phyloP scores from a whole-genome alignment of 2,113 vertebrate species.

The Tinamus guttatus region DNA sequence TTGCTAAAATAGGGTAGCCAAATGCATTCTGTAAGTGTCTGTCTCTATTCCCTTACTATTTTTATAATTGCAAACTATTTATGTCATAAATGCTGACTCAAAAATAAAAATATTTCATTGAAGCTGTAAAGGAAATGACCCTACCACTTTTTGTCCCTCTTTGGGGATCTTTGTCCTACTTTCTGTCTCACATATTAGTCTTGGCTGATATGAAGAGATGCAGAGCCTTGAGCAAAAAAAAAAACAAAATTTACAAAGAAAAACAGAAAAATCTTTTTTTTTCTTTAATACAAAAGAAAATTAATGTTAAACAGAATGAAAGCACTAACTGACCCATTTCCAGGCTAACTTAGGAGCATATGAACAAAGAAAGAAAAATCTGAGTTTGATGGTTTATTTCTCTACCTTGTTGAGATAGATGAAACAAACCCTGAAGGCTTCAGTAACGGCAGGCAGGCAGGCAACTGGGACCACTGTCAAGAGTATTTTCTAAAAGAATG shows the following conservation, averaged over 20 bases:
- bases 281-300: not conserved
- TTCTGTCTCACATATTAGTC: not conserved
- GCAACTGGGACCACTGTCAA: not conserved
- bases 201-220: constrained; percentile 1
- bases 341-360: not conserved
- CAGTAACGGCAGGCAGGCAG: not conserved
- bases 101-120: constrained; percentile 9
- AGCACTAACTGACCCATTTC: not conserved
- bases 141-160: not conserved
- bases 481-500: not conserved
- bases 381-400: not conserved
- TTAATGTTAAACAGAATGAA: not conserved
- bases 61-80: constrained; percentile 22
- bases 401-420: not conserved
- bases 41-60: not conserved
- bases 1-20: not conserved
- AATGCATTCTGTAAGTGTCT: not conserved
- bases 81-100: constrained; percentile 2
- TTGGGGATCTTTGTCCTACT: constrained; percentile 41
- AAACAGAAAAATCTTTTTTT: not conserved
- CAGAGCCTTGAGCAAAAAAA: constrained; percentile 26
- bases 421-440: not conserved
- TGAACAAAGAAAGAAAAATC: not conserved
- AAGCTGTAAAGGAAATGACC: constrained; percentile 30
- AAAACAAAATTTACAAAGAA: too few relatives aligned